phyloP scores from a whole-genome alignment of 2,888 invertebrate species.

The Tillus elongatus region DNA sequence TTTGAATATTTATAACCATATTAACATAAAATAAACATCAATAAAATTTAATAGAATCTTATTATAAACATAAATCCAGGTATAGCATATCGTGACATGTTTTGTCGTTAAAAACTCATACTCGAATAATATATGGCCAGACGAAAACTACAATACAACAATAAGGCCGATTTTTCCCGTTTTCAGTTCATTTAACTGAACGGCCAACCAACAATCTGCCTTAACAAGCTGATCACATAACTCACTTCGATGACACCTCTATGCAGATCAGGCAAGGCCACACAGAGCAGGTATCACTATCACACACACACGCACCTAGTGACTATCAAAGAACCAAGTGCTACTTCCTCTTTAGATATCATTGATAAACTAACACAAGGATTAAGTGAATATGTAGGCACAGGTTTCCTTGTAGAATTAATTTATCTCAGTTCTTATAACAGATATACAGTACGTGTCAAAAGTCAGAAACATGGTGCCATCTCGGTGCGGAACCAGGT shows the following conservation, averaged over 20 bases:
- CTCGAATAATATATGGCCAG: not conserved
- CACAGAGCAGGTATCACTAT: too few species aligned
- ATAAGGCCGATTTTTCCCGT: not conserved
- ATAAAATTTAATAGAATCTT: not conserved
- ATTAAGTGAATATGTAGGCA: too few species aligned
- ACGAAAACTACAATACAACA: not conserved
- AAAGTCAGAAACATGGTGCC: too few species aligned
- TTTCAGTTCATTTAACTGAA: not conserved
- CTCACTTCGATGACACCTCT: conserved; percentile 11
- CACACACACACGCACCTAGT: too few species aligned
- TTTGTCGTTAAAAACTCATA: not conserved
- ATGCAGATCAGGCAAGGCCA: conserved; percentile 6
- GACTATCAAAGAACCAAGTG: too few species aligned
- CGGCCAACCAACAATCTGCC: conserved; percentile 9
- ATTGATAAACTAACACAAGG: too few species aligned
- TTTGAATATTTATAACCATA: not conserved
- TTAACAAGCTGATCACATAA: conserved; percentile 12
- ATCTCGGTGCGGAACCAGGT: too few species aligned
- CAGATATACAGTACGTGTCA: too few species aligned
- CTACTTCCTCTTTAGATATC: too few species aligned
- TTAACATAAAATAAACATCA: not conserved
- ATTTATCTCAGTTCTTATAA: too few species aligned
- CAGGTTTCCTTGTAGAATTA: too few species aligned
- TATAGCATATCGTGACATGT: too few species aligned
- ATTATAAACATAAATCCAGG: conserved; percentile 1